Conservation (phyloP, 2,113 vertebrate species). For the Erpornis zantholeuca region DNA sequence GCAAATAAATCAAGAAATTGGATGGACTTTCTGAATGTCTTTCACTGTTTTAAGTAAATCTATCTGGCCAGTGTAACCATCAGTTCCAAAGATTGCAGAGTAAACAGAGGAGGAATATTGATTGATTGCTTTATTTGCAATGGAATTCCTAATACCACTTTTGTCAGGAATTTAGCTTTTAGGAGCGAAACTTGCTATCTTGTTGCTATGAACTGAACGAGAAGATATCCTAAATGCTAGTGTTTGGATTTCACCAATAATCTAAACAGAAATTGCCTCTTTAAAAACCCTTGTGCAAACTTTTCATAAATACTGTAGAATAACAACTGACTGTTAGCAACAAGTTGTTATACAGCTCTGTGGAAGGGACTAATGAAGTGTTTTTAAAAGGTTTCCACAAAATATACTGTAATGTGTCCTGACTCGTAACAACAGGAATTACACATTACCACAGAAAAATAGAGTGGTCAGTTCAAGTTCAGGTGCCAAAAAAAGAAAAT, state of each 20-base stretch:
- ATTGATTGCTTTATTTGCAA: constrained; percentile 76
- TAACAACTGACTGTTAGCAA: neutral
- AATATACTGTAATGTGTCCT: neutral
- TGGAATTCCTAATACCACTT: constrained; percentile 52
- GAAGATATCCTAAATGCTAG: constrained; percentile 20
- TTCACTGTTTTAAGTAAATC: constrained; percentile 76
- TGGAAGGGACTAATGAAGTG: neutral
- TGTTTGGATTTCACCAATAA: neutral
- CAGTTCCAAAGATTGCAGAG: constrained; percentile 68
- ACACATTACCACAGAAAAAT: neutral
- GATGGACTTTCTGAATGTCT: constrained; percentile 78
- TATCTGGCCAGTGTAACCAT: constrained; percentile 70
- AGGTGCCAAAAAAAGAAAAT: neutral
- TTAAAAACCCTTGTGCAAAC: neutral
- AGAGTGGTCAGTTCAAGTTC: neutral
- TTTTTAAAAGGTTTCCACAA: neutral
- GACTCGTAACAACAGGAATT: neutral
- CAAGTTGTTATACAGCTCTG: neutral
- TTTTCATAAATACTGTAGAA: neutral
- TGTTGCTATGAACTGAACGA: constrained; percentile 22
- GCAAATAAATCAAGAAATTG: constrained; percentile 82
- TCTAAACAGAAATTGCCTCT: neutral
- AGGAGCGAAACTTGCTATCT: constrained; percentile 16
- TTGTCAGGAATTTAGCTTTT: constrained; percentile 58
- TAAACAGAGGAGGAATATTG: constrained; percentile 75